A percentile compares a stretch with the other conserved stretches of the same genome.
phyloP scores from a whole-genome alignment of 1,140 invertebrate species.

The Hypsibius dujardini region DNA sequence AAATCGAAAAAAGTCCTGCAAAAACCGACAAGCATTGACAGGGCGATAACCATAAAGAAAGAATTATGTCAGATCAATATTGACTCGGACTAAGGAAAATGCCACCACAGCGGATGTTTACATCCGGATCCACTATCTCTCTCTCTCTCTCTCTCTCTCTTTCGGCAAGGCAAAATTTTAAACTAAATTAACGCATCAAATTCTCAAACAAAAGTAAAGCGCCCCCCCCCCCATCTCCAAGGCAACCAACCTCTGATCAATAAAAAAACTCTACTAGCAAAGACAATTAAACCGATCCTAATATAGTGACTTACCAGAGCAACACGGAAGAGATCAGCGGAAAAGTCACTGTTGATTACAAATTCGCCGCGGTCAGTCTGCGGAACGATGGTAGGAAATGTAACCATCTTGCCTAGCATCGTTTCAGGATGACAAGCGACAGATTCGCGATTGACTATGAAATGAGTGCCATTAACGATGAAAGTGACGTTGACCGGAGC shows the following conservation, averaged over 20 bases:
- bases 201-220: too few species aligned
- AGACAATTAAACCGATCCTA: background rate
- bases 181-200: too few species aligned
- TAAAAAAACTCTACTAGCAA: too few species aligned
- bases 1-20: conserved; percentile 71
- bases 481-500: conserved; percentile 44
- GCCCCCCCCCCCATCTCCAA: too few species aligned
- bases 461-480: conserved; percentile 79
- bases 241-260: too few species aligned
- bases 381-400: conserved; percentile 63
- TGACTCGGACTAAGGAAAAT: background rate
- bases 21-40: too few species aligned
- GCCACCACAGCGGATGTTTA: background rate
- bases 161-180: too few species aligned
- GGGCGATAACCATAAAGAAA: too few species aligned
- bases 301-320: conserved; percentile 46
- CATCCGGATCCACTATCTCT: too few species aligned
- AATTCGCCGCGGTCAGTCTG: conserved; percentile 90
- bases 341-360: conserved; percentile 94
- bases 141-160: too few species aligned
- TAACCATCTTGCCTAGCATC: conserved; percentile 84
- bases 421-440: conserved; percentile 80
- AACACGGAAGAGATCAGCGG: conserved; percentile 77
- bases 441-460: conserved; percentile 70
- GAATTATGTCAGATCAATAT: too few species aligned